Evolutionary conservation across 1,140 invertebrate genomes (phyloP).

Genomic region (Meteorus sp.): DNA sequence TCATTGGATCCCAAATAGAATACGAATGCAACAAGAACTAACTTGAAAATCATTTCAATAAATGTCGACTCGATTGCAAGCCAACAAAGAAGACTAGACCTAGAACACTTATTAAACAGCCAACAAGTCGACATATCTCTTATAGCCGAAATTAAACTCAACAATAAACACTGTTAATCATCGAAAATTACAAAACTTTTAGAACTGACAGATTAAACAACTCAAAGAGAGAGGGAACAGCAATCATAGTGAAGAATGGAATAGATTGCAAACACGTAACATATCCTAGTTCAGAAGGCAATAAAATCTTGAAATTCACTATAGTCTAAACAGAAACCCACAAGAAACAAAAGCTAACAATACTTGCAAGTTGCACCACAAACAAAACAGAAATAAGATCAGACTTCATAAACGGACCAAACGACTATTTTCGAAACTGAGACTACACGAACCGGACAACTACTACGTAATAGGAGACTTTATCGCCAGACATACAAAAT

Average conservation of each 20-base stretch:
- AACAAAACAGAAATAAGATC: background rate
- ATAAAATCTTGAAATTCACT: conserved; percentile 34
- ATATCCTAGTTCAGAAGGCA: background rate
- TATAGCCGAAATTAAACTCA: conserved; percentile 15
- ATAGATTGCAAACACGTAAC: background rate
- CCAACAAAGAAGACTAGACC: too few species aligned
- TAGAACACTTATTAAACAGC: too few species aligned
- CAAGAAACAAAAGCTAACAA: background rate
- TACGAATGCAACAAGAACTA: too few species aligned
- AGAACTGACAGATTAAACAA: background rate
- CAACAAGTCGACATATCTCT: too few species aligned
- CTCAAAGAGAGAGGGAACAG: background rate
- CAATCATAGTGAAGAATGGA: conserved; percentile 3
- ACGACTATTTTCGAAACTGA: background rate
- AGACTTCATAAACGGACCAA: background rate
- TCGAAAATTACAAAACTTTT: background rate
- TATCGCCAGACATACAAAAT: conserved; percentile 9
- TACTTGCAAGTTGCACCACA: background rate
- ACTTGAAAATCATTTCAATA: too few species aligned
- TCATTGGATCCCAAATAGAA: too few species aligned
- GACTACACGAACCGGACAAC: background rate
- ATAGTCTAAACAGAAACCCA: conserved; percentile 33
- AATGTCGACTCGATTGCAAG: too few species aligned
- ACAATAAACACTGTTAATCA: background rate
- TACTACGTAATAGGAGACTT: conserved; percentile 13